Base-by-base conservation (phyloP, 53 echinoderm and acorn worm species). In the Hippasteria phrygiana region DNA sequence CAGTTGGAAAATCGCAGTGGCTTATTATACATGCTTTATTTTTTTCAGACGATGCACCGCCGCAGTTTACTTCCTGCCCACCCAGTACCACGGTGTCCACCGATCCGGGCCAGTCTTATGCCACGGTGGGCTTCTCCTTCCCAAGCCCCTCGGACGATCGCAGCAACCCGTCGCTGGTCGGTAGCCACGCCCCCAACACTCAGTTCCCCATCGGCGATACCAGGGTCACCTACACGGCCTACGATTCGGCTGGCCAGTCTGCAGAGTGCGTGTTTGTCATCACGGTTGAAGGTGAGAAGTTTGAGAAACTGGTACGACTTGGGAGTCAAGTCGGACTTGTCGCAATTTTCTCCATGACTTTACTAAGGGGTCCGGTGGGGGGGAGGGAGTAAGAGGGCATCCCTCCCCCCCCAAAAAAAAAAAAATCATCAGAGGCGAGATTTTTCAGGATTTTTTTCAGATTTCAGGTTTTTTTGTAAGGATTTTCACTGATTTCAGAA, bases 241-340 rank as follows among this genome's bases (percentile, higher is more conserved):
- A 71, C 18, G 93, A 93, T 59, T 74, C 83, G 0, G 41, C 74
- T 17, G 92, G 92, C 13, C 80, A 89, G 10, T 81, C 87, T 0
- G 71, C 82, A 1, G 59, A 73, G 39, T 94, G 94, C 67, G 77
- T 77, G n/a, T 94, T 94, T 64, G 74, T 81, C 66, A 82, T 94
- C 43, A 92, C 92, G 6, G 87, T 94, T 28, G 64, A 74, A 87
- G 89, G 94, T 94, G 71, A 80, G 73, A 41, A 42, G 18, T 39
- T 35, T 64, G 0, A 0, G 40, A 32, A 3, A 59, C 13, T 36
- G 20, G 37, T 28, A 5, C 5, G 46, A 45, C 46, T n/a, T n/a
- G n/a, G n/a, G n/a, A n/a, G n/a, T n/a, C n/a, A n/a, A n/a, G n/a
- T n/a, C n/a, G n/a, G n/a, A n/a, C n/a, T n/a, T n/a, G n/a, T n/a